These are phyloP conservation scores for Diadophis punctatus DNA, from an alignment of 2,113 vertebrate genomes.

Conservation along the genomic window DNA sequence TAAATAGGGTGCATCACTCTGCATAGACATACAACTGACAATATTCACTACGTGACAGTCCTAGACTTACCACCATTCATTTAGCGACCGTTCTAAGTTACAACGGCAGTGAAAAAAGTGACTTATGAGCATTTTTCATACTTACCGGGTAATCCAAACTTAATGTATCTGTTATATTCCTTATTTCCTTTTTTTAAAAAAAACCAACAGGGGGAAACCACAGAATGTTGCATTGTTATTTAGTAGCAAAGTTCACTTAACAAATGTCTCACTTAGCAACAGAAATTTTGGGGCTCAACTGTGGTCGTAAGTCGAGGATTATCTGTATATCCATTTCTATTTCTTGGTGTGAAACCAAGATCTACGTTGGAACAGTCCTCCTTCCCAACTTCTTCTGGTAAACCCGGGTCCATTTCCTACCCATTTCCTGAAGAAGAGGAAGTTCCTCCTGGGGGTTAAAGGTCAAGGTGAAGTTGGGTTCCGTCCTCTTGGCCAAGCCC, in stretches of 20 bases:
- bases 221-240: too few relatives aligned
- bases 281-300: not conserved
- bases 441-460: conserved; percentile 68
- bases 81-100: not conserved
- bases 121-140: too few relatives aligned
- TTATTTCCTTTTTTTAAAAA: too few relatives aligned
- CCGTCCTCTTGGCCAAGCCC: conserved; percentile 70
- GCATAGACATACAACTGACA: too few relatives aligned
- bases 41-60: too few relatives aligned
- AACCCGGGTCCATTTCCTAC: conserved; percentile 58
- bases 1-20: too few relatives aligned
- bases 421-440: conserved; percentile 49
- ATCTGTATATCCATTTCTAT: not conserved
- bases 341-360: not conserved
- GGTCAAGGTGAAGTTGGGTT: conserved; percentile 76
- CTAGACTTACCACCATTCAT: not conserved
- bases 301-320: not conserved
- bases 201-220: too few relatives aligned
- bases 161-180: too few relatives aligned
- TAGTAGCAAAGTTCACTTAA: not conserved
- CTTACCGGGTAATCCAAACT: too few relatives aligned
- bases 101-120: too few relatives aligned
- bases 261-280: not conserved
- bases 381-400: conserved; percentile 24
- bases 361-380: too few relatives aligned